These are phyloP conservation scores for Rutpela maculata DNA, from an alignment of 2,888 invertebrate species.

Conservation along the genomic window DNA sequence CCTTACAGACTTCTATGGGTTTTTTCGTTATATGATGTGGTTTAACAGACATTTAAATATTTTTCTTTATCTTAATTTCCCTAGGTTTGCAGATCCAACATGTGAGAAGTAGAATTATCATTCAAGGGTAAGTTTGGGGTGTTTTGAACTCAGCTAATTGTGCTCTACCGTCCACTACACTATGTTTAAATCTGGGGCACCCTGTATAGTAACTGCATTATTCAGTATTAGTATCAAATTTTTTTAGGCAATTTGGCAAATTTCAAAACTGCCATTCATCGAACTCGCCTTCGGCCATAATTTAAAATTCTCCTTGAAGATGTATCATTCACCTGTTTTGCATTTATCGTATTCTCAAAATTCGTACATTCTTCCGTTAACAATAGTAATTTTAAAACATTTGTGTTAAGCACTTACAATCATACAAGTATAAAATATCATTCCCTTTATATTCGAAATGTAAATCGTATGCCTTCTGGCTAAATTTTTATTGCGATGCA, in stretches of 20 bases:
- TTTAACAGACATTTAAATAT: no score
- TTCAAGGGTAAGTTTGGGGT: no score
- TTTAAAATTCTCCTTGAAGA: not conserved
- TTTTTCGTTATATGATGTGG: no score
- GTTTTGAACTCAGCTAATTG: no score
- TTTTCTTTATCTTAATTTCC: no score
- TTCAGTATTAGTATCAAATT: not conserved
- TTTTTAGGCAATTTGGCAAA: not conserved
- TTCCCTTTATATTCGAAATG: not conserved
- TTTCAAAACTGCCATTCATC: not conserved
- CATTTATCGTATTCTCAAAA: not conserved
- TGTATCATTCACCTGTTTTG: not conserved
- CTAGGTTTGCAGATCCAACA: no score
- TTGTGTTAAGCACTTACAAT: not conserved
- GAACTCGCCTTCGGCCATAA: not conserved
- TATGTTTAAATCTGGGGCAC: no score
- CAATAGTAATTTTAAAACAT: not conserved
- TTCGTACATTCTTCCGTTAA: not conserved
- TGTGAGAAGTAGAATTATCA: no score
- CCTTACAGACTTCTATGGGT: no score
- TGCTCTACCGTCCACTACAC: no score
- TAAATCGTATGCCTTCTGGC: constrained; percentile 14
- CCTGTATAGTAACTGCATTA: not conserved
- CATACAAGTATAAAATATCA: constrained; percentile 18
- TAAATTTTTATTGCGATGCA: constrained; percentile 14